A percentile compares a stretch with the other conserved stretches of the same genome.
These are phyloP conservation scores for Melipona bicolor DNA, from an alignment of 2,888 invertebrate species.

Conservation along the genomic window DNA sequence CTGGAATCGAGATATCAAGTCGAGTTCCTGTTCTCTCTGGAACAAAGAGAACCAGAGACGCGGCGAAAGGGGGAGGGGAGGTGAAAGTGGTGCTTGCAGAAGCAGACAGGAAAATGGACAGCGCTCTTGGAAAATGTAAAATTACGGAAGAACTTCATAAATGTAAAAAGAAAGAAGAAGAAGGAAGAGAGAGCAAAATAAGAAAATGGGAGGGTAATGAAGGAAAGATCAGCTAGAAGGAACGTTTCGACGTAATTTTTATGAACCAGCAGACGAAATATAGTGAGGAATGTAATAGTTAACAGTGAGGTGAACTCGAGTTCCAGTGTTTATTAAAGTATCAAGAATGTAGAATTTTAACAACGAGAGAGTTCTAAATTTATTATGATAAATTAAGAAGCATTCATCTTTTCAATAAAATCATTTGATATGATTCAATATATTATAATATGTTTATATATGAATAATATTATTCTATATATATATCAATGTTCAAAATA, in stretches of 20 bases:
- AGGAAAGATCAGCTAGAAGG: neutral
- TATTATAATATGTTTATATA: too few species aligned
- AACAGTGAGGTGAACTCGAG: too few species aligned
- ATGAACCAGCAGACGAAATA: neutral
- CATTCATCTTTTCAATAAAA: too few species aligned
- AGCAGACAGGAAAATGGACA: conserved; percentile 53
- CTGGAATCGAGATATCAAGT: conserved; percentile 59
- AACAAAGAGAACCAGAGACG: conserved; percentile 28
- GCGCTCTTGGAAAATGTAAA: conserved; percentile 51
- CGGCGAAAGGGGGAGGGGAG: neutral
- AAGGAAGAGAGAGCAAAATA: neutral
- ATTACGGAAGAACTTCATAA: conserved; percentile 48
- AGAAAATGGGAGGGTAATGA: conserved; percentile 16
- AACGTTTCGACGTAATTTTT: conserved; percentile 13
- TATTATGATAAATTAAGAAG: too few species aligned
- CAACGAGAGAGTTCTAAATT: too few species aligned
- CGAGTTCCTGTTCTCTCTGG: conserved; percentile 36
- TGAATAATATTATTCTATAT: too few species aligned
- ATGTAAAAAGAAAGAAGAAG: conserved; percentile 9
- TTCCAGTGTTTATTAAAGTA: too few species aligned
- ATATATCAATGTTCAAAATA: too few species aligned
- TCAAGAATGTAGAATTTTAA: too few species aligned
- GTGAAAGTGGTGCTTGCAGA: conserved; percentile 32
- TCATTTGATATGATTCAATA: too few species aligned
- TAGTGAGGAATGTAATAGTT: neutral